phyloP scores from a whole-genome alignment of 1,140 invertebrate genomes.

The Drosophila bipectinata region DNA sequence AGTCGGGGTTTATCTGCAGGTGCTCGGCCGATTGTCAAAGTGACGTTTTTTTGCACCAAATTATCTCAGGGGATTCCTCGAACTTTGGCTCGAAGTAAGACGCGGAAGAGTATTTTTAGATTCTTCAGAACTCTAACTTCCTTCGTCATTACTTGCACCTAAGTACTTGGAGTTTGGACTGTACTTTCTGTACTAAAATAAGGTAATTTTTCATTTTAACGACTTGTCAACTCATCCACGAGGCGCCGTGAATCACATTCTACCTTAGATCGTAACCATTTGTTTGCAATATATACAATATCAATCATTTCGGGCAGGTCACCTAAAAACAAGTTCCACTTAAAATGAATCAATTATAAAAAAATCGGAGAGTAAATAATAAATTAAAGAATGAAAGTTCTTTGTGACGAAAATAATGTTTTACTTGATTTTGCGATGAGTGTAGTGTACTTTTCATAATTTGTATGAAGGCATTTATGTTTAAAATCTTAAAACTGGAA shows the following conservation, averaged over 20 bases:
- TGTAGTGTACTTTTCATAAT: too few species aligned
- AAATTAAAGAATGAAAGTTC: too few species aligned
- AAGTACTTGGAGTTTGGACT: conserved; percentile 11
- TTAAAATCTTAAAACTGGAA: too few species aligned
- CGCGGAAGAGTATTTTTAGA: background rate
- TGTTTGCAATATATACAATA: conserved; percentile 1
- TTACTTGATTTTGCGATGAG: background rate
- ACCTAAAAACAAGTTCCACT: conserved; percentile 7
- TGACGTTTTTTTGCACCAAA: conserved; percentile 60
- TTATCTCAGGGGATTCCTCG: conserved; percentile 65
- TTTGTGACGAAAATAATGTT: background rate
- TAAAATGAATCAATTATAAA: conserved; percentile 37
- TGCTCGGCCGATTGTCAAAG: conserved; percentile 41
- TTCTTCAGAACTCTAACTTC: background rate
- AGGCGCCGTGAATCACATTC: conserved; percentile 33
- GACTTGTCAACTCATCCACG: conserved; percentile 17
- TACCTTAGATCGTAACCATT: conserved; percentile 3
- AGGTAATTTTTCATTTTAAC: conserved; percentile 35
- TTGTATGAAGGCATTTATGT: too few species aligned
- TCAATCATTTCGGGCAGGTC: conserved; percentile 47
- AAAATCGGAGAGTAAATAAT: background rate
- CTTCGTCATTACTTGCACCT: background rate
- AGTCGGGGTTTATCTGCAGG: conserved; percentile 55
- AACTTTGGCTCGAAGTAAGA: conserved; percentile 46
- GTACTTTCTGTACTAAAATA: conserved; percentile 1